Percentiles rank a stretch among this genome's conserved stretches.
These are phyloP conservation scores for Criorhina ranunculi DNA, from an alignment of 2,888 invertebrate species.

Conservation along the genomic window DNA sequence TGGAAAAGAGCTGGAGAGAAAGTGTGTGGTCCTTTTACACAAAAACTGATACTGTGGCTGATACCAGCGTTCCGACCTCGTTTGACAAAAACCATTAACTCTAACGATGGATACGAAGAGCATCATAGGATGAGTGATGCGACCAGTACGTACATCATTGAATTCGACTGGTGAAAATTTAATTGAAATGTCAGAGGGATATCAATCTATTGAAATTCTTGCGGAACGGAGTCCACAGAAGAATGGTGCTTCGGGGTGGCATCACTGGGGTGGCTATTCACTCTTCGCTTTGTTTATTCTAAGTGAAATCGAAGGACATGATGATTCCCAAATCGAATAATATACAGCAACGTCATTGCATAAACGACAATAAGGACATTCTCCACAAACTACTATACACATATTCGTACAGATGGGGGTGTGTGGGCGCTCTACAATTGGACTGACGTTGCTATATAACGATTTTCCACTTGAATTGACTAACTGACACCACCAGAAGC, in stretches of 20 bases:
- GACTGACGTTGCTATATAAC: slow-evolving; percentile 72
- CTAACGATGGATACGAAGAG: slow-evolving; percentile 50
- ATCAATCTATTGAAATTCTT: slow-evolving; percentile 75
- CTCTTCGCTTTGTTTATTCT: slow-evolving; percentile 70
- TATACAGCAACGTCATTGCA: slow-evolving; percentile 69
- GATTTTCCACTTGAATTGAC: slow-evolving; percentile 76
- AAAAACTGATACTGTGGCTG: slow-evolving; percentile 61
- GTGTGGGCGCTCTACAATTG: slow-evolving; percentile 38
- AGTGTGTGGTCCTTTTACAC: slow-evolving; percentile 56
- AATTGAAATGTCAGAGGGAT: slow-evolving; percentile 76
- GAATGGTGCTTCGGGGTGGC: neutral
- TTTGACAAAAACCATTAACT: slow-evolving; percentile 73
- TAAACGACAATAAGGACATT: slow-evolving; percentile 72
- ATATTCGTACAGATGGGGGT: slow-evolving; percentile 29
- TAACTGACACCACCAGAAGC: slow-evolving; percentile 76
- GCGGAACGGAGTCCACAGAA: slow-evolving; percentile 29
- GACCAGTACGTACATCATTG: slow-evolving; percentile 66
- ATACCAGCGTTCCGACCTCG: slow-evolving; percentile 36
- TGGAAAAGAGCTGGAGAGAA: slow-evolving; percentile 54
- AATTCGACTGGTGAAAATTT: slow-evolving; percentile 75
- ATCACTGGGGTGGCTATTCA: slow-evolving; percentile 40
- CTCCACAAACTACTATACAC: slow-evolving; percentile 47
- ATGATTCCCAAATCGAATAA: slow-evolving; percentile 75
- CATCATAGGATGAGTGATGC: slow-evolving; percentile 58
- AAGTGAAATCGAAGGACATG: slow-evolving; percentile 74